A percentile compares a stretch with the other conserved stretches of the same genome.
Conservation (phyloP, 2,797 vertebrate genomes). For the Neoniphon sammara region DNA sequence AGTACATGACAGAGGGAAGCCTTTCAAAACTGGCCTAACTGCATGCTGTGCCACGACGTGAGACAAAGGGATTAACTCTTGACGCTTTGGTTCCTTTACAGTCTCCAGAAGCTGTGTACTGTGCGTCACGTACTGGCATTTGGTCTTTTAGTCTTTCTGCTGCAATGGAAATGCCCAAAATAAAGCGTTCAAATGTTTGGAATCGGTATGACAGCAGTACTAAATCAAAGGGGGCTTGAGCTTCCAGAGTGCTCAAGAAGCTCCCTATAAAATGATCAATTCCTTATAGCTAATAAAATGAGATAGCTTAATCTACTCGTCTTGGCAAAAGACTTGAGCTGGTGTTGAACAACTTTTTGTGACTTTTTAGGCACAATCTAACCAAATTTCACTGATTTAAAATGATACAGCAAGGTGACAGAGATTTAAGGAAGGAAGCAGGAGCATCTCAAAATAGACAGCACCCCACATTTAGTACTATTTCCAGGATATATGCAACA, state of each 20-base stretch:
- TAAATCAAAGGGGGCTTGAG: too few relatives aligned
- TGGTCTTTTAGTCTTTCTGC: background rate
- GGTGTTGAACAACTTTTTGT: background rate
- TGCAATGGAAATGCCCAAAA: background rate
- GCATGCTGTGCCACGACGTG: background rate
- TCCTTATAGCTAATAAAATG: too few relatives aligned
- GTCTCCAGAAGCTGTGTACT: background rate
- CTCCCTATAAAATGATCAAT: too few relatives aligned
- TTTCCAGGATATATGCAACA: conserved; percentile 34
- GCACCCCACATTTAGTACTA: conserved; percentile 15
- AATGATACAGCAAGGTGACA: conserved; percentile 23
- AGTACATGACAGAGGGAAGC: conserved; percentile 4
- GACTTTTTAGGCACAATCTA: background rate
- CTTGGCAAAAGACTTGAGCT: background rate
- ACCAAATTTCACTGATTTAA: conserved; percentile 5
- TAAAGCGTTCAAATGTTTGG: too few relatives aligned
- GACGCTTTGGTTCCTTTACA: background rate
- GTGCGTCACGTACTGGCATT: background rate
- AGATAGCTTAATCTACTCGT: background rate
- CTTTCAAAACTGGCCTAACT: background rate
- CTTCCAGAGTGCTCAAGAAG: too few relatives aligned
- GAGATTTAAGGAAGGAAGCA: conserved; percentile 3
- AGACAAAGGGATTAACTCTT: background rate
- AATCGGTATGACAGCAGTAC: too few relatives aligned
- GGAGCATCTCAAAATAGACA: conserved; percentile 22